These are phyloP conservation scores for Platalea minor DNA, from an alignment of 2,797 vertebrate genomes.

Conservation along the genomic window DNA sequence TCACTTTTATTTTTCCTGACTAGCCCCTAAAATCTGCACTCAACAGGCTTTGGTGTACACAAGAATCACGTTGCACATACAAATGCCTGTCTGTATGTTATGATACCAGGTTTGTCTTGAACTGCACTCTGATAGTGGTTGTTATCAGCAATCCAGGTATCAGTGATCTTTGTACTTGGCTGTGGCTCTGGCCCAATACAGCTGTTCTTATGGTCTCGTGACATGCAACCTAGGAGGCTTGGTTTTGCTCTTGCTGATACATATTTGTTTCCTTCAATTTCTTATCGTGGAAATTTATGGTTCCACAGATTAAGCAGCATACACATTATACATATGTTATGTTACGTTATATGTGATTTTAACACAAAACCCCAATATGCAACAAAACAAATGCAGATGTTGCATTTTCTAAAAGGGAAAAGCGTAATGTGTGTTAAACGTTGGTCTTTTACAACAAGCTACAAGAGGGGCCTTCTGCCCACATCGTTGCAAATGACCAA, in stretches of 20 bases:
- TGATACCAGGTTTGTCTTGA: not conserved
- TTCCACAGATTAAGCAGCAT: not conserved
- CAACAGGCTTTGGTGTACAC: not conserved
- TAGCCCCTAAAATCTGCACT: not conserved
- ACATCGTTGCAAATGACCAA: not conserved
- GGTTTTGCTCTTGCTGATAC: not conserved
- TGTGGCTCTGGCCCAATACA: not conserved
- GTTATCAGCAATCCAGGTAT: not conserved
- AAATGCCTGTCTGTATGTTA: not conserved
- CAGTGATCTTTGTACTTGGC: not conserved
- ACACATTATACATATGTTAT: not conserved
- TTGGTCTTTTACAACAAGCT: not conserved
- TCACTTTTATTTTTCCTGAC: not conserved
- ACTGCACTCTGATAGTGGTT: not conserved
- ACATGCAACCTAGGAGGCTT: not conserved
- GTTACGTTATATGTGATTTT: not conserved
- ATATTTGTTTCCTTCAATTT: not conserved
- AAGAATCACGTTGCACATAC: not conserved
- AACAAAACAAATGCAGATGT: not conserved
- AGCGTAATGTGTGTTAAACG: rapidly evolving
- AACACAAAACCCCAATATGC: not conserved
- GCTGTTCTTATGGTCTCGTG: not conserved
- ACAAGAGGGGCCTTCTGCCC: not conserved
- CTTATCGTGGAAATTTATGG: not conserved
- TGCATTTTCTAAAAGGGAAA: not conserved